Evolutionary conservation across 64 coral and sea anemone genomes (phyloP).

Genomic region (Anthopleura sola): DNA sequence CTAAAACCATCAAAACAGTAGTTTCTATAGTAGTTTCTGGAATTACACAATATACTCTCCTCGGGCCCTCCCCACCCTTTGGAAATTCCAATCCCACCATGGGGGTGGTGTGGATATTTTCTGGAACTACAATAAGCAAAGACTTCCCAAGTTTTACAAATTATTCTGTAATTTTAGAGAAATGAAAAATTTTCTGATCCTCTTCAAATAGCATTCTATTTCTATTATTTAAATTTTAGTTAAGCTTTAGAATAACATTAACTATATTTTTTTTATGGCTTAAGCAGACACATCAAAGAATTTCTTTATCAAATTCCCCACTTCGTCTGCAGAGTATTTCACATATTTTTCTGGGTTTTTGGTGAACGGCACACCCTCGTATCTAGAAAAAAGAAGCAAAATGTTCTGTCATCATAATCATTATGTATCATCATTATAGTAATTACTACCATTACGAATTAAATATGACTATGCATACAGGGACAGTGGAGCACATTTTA

Average conservation of each 20-base stretch:
- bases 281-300: constrained; percentile 98
- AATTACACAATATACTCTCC: neutral
- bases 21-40: too few species aligned
- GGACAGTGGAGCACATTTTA: too few species aligned
- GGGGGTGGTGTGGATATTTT: too few species aligned
- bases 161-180: too few species aligned
- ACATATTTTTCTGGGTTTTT: constrained; percentile 98
- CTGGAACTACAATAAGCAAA: too few species aligned
- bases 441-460: too few species aligned
- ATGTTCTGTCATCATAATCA: neutral
- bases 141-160: too few species aligned
- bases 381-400: constrained; percentile 31
- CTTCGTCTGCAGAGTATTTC: constrained; percentile 75
- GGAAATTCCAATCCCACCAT: too few species aligned
- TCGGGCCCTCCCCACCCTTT: neutral
- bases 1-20: neutral
- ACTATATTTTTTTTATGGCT: neutral
- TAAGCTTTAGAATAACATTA: neutral
- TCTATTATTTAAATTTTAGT: neutral
- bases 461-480: too few species aligned
- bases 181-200: too few species aligned
- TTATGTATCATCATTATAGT: neutral
- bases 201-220: neutral
- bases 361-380: constrained; percentile 70
- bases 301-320: constrained; percentile 60